Evolutionary conservation across 1,140 invertebrate species (phyloP), one percentile per base, ranked within the genome.

Genomic region (Bombus huntii): DNA sequence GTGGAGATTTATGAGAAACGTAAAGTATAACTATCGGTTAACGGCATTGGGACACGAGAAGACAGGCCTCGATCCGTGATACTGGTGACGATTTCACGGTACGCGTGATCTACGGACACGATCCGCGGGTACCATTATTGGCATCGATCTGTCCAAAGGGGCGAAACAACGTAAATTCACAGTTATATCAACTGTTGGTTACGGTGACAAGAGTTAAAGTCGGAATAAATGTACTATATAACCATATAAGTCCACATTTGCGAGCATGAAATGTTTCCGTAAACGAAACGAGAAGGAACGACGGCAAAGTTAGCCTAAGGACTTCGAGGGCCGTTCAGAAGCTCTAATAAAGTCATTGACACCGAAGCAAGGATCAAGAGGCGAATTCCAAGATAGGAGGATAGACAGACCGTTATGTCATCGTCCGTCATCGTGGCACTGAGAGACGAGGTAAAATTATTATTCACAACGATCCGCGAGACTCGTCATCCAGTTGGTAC

Each of bases 1-100:
- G 18, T 34, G 59, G 18, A 85, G 87, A 88, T 86, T 88, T 88
- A 86, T 74, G 76, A 78, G 62, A 74, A 34, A 82, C 66, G 44
- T 10, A 68, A 76, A 65, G 87, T 75, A 44, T 73, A 88, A 80
- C 71, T 85, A 85, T 85, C 83, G 83, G 83, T 79, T 84, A 84
- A 84, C 82, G 82, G 82, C 82, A 84, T 31, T 84, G 76, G 37
- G 66, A 59, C 82, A 78, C 82, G 76, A 42, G 75, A 79, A 15
- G 82, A 79, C 82, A 42, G 65, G 9, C 68, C 39, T 47, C 68
- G 76, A 83, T 71, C 53, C 65, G 39, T 18, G 66, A 28, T 42
- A 28, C 22, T 37, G 75, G 83, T 72, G 83, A 84, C 75, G 75
- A 79, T 84, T 84, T 72, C 53, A 79, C 65, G 76, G 37, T 59